Percentiles rank a stretch among this genome's conserved stretches.
These are phyloP conservation scores for Alethe diademata DNA, from an alignment of 2,113 vertebrate genomes.

Conservation along the genomic window DNA sequence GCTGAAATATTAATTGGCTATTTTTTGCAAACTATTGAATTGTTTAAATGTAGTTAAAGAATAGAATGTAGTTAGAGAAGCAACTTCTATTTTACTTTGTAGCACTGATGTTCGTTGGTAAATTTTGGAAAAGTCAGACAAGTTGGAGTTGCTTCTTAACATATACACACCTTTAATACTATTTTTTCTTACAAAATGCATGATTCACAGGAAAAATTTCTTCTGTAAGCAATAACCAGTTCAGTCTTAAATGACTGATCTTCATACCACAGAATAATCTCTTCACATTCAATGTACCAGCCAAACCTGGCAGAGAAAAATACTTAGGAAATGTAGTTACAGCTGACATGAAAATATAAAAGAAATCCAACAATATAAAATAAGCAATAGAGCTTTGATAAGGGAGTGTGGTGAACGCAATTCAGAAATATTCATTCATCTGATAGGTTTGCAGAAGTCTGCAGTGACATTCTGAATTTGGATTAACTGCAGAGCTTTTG, in stretches of 20 bases:
- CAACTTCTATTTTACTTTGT: background rate
- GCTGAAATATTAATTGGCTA: background rate
- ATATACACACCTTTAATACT: background rate
- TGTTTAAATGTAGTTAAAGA: background rate
- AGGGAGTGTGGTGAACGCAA: background rate
- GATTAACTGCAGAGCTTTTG: background rate
- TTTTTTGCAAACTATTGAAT: background rate
- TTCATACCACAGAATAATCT: background rate
- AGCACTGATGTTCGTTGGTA: background rate
- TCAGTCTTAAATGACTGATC: background rate
- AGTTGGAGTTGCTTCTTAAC: background rate
- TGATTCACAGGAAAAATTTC: background rate
- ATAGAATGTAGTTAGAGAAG: background rate
- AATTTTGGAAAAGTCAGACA: background rate
- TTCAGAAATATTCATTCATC: background rate
- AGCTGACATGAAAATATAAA: background rate
- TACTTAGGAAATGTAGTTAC: background rate
- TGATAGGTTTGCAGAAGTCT: background rate
- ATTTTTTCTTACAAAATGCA: background rate
- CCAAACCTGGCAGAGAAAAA: background rate
- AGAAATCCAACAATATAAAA: background rate
- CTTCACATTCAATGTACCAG: background rate
- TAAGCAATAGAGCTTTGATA: background rate
- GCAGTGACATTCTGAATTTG: background rate
- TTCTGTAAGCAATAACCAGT: background rate